These are phyloP conservation scores for Pyrrhia umbra DNA, from an alignment of 2,888 invertebrate species.

Conservation along the genomic window DNA sequence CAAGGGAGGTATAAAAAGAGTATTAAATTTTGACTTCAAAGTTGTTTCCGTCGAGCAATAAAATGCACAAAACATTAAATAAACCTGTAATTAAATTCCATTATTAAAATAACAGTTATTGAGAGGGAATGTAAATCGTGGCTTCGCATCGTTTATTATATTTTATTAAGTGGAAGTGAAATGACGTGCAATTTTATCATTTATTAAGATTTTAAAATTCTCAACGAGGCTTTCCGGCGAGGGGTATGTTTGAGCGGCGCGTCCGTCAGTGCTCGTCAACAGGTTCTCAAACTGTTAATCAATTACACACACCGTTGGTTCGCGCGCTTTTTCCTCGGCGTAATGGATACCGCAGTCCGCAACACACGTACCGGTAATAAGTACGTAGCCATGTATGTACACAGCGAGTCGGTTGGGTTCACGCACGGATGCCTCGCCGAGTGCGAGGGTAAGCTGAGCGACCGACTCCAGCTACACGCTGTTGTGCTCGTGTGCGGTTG, in stretches of 20 bases:
- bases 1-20: constrained; percentile 68
- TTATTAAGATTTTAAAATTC: constrained; percentile 78
- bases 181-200: constrained; percentile 66
- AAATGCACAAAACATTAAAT: constrained; percentile 67
- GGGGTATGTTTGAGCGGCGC: constrained; percentile 57
- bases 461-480: constrained; percentile 59
- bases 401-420: constrained; percentile 74
- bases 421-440: constrained; percentile 84
- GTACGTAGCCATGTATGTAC: constrained; percentile 67
- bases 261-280: constrained; percentile 71
- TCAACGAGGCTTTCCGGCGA: constrained; percentile 60
- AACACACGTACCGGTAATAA: constrained; percentile 79
- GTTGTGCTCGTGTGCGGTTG: constrained; percentile 74
- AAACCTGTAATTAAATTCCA: constrained; percentile 72
- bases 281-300: constrained; percentile 86
- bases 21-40: constrained; percentile 63
- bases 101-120: constrained; percentile 63
- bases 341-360: constrained; percentile 83
- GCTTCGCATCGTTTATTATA: constrained; percentile 65
- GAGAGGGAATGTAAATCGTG: constrained; percentile 59
- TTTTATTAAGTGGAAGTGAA: constrained; percentile 60
- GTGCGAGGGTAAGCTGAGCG: constrained; percentile 75
- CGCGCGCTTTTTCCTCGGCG: constrained; percentile 83
- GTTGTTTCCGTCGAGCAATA: constrained; percentile 67
- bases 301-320: constrained; percentile 86